Percentiles rank a stretch among this genome's conserved stretches.
phyloP scores from a whole-genome alignment of 1,140 invertebrate species.

The Stegodyphus mimosarum region DNA sequence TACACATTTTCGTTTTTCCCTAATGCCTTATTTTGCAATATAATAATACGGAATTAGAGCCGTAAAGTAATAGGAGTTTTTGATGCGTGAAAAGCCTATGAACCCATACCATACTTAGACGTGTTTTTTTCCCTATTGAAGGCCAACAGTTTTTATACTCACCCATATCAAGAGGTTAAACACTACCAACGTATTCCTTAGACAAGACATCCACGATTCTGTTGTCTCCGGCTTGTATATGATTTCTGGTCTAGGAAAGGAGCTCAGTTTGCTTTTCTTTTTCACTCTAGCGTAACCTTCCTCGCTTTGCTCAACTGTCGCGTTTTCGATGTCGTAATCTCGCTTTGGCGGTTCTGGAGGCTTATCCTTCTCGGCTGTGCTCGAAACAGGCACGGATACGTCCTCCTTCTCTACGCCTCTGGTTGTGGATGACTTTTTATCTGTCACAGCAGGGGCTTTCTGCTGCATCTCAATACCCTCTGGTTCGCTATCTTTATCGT shows the following conservation, averaged over 20 bases:
- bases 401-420: too few species aligned
- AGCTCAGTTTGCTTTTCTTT: conserved; percentile 14
- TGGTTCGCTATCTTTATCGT: not conserved
- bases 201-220: conserved; percentile 20
- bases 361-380: not conserved
- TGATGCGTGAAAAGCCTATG: too few species aligned
- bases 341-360: conserved; percentile 22
- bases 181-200: not conserved
- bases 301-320: too few species aligned
- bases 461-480: not conserved
- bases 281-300: conserved; percentile 11
- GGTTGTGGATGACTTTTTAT: too few species aligned
- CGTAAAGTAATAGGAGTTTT: too few species aligned
- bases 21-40: too few species aligned
- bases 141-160: not conserved
- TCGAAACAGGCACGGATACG: too few species aligned
- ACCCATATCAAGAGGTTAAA: conserved; percentile 43
- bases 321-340: conserved; percentile 2
- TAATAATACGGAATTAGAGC: too few species aligned
- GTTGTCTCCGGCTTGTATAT: conserved; percentile 30
- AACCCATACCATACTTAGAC: too few species aligned
- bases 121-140: too few species aligned
- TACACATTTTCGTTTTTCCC: too few species aligned
- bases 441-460: not conserved
- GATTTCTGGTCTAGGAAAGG: conserved; percentile 22